Base-by-base conservation (phyloP, 2,797 vertebrate species). In the Mareca strepera region DNA sequence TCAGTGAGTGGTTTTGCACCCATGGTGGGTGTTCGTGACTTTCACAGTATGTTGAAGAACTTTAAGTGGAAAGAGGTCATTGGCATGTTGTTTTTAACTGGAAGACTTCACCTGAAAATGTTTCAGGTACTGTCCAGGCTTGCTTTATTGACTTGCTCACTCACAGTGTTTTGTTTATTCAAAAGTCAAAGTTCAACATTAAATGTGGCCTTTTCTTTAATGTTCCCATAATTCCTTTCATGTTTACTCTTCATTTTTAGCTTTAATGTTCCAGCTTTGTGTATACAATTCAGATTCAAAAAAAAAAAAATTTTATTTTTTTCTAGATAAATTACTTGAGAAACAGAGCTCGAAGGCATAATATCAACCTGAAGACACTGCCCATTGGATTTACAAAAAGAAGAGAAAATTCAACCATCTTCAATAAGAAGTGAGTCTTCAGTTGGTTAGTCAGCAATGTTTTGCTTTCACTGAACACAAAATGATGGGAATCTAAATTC, bases 381-480 rank as follows among this genome's bases (percentile, higher is more conserved):
- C 99, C 99, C 4, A 74, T 97, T 91, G 98, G 98, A 62, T 99
- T 99, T 96, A 98, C 98, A 31, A 99, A 98, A 96, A 99, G 99
- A 91, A 98, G 90, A 97, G 98, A 99, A 94, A 99, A 99, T 98
- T 98, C 99, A 76, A 99, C 99, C 4, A 95, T 97, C 92, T 99
- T 98, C 95, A 95, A 96, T 48, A 96, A 66, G n/a, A 96, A 87
- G 99, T 99, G 98, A 97, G 98, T 97, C 60, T 90, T 53, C 59
- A 22, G 5, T 2, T 59, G 43, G 2, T 75, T 80, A 50, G 8
- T 67, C 43, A 68, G 50, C 59, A 59, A 1, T 70, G 20, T 58
- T 55, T 91, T 66, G 11, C 43, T 93, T 81, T 76, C 31, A 29
- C 22, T 79, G 37, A 82, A 14, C 0, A 1, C 20, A 5, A 29